Conservation (phyloP, 2,797 vertebrate genomes). For the Clarias pachynema region DNA sequence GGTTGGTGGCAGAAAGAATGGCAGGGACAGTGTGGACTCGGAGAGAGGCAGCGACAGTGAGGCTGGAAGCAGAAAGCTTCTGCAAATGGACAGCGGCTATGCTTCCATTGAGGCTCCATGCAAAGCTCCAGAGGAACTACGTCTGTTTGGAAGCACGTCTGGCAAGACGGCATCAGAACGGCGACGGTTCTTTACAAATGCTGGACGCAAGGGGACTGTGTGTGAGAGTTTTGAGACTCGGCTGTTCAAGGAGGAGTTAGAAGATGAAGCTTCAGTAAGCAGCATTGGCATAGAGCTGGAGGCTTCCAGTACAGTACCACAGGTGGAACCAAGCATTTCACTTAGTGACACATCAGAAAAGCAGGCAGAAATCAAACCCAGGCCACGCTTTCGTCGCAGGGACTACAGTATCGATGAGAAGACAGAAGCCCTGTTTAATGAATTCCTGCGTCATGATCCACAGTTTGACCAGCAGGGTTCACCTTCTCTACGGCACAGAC, state of each 20-base stretch:
- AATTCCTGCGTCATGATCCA: slow-evolving; percentile 93
- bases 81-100: slow-evolving; percentile 98
- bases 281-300: slow-evolving; percentile 15
- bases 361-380: slow-evolving; percentile 46
- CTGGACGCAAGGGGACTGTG: slow-evolving; percentile 83
- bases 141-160: slow-evolving; percentile 72
- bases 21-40: slow-evolving; percentile 61
- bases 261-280: slow-evolving; percentile 61
- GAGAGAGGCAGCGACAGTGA: slow-evolving; percentile 72
- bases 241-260: slow-evolving; percentile 77
- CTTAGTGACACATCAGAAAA: slow-evolving; percentile 56
- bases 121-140: slow-evolving; percentile 79
- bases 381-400: slow-evolving; percentile 77
- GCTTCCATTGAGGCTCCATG: slow-evolving; percentile 93
- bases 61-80: slow-evolving; percentile 83
- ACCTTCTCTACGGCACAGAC: slow-evolving; percentile 75
- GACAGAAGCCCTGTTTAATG: slow-evolving; percentile 93
- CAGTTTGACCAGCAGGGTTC: slow-evolving; percentile 88
- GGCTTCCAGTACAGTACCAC: not conserved
- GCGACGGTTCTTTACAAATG: slow-evolving; percentile 84
- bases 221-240: slow-evolving; percentile 85
- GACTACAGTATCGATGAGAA: slow-evolving; percentile 99
- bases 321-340: slow-evolving; percentile 63
- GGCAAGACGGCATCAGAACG: slow-evolving; percentile 86
- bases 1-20: slow-evolving; percentile 61